phyloP scores from a whole-genome alignment of 2,113 vertebrate species.

The Xenopus borealis region DNA sequence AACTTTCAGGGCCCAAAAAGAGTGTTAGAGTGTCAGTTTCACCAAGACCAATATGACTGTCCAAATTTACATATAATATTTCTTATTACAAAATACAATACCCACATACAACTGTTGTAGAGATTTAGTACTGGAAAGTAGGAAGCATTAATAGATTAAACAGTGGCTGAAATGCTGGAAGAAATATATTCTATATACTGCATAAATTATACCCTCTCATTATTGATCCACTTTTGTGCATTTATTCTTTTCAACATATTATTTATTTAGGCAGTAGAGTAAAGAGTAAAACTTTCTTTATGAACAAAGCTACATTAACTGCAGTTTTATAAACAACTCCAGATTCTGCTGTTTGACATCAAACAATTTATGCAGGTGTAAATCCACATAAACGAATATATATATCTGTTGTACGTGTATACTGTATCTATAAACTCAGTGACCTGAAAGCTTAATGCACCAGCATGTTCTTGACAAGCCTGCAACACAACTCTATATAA shows the following conservation, averaged over 20 bases:
- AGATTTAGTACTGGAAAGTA: too few relatives aligned
- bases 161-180: slow-evolving; percentile 13
- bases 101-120: too few relatives aligned
- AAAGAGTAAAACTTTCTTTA: not conserved
- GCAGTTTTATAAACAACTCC: not conserved
- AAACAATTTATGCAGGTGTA: not conserved
- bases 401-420: not conserved
- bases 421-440: not conserved
- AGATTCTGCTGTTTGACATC: not conserved
- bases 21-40: too few relatives aligned
- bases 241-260: not conserved
- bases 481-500: not conserved
- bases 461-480: not conserved
- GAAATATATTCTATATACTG: slow-evolving; percentile 15
- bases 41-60: too few relatives aligned
- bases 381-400: not conserved
- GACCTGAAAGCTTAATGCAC: not conserved
- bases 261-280: not conserved
- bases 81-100: too few relatives aligned
- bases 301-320: not conserved
- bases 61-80: too few relatives aligned
- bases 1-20: too few relatives aligned
- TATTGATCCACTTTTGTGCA: slow-evolving; percentile 25
- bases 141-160: too few relatives aligned
- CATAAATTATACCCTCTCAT: slow-evolving; percentile 3